Conservation (phyloP, 2,888 invertebrate species). For the Lepidochitona cinerea region DNA sequence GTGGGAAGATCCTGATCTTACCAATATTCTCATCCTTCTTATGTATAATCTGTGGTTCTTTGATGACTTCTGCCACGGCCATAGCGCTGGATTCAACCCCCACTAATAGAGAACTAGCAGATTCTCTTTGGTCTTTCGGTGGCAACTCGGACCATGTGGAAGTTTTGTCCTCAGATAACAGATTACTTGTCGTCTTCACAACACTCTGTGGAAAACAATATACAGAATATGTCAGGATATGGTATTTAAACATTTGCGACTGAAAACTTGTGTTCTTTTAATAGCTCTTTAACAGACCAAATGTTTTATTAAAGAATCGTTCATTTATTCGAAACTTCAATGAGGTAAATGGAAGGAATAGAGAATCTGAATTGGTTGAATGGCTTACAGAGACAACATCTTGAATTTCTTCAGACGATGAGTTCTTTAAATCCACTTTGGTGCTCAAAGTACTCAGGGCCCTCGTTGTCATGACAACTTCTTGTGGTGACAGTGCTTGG, state of each 20-base stretch:
- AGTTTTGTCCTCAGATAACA: conserved; percentile 40
- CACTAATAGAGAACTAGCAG: conserved; percentile 45
- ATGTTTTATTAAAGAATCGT: no score
- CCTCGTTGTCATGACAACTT: background rate
- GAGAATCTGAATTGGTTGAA: no score
- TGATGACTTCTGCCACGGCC: conserved; percentile 42
- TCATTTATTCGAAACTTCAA: no score
- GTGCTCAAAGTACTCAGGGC: background rate
- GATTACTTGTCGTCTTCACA: conserved; percentile 44
- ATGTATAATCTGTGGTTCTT: conserved; percentile 40
- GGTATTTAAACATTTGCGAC: no score
- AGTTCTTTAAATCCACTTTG: background rate
- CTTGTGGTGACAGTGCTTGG: background rate
- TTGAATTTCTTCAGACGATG: background rate
- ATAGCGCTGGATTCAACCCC: conserved; percentile 51
- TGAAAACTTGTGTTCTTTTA: no score
- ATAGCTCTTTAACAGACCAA: no score
- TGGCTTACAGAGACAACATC: background rate
- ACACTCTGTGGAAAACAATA: conserved; percentile 44
- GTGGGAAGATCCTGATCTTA: conserved; percentile 11
- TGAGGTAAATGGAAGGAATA: no score
- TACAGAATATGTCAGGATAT: no score
- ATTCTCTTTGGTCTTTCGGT: conserved; percentile 34
- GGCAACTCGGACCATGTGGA: conserved; percentile 41
- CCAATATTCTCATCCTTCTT: conserved; percentile 46